phyloP scores from a whole-genome alignment of 2,797 vertebrate species.

The Poeciliopsis infans region DNA sequence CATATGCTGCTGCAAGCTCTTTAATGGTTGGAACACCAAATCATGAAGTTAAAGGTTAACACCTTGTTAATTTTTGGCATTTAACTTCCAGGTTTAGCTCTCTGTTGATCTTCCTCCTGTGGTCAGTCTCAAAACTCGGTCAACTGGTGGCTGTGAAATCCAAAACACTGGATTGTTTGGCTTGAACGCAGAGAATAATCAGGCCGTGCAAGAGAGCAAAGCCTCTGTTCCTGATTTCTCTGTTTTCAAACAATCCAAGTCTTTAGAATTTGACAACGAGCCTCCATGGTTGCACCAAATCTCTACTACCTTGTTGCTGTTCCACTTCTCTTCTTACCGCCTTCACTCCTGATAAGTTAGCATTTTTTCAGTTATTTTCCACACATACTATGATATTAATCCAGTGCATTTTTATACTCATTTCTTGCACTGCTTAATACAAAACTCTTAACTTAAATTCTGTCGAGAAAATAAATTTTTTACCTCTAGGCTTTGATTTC shows the following conservation, averaged over 20 bases:
- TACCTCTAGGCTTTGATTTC: background rate
- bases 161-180: conserved; percentile 59
- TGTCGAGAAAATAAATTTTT: background rate
- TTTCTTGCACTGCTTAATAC: background rate
- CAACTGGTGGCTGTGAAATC: conserved; percentile 46
- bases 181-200: conserved; percentile 52
- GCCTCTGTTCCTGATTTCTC: conserved; percentile 52
- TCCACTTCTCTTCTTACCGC: conserved; percentile 79
- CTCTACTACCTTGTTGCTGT: conserved; percentile 77
- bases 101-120: conserved; percentile 47
- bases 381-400: conserved; percentile 27
- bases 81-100: conserved; percentile 10
- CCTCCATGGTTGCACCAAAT: conserved; percentile 75
- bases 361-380: conserved; percentile 69
- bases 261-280: conserved; percentile 63
- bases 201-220: conserved; percentile 39
- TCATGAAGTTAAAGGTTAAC: conserved; percentile 35
- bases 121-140: conserved; percentile 49
- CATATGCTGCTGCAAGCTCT: conserved; percentile 21
- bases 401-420: background rate
- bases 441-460: background rate
- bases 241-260: conserved; percentile 57
- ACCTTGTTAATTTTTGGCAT: conserved; percentile 6
- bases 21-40: conserved; percentile 28
- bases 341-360: conserved; percentile 79